Percentiles rank a stretch among this genome's conserved stretches.
Conservation (phyloP, 2,888 invertebrate genomes). For the Choreutis nemorana region DNA sequence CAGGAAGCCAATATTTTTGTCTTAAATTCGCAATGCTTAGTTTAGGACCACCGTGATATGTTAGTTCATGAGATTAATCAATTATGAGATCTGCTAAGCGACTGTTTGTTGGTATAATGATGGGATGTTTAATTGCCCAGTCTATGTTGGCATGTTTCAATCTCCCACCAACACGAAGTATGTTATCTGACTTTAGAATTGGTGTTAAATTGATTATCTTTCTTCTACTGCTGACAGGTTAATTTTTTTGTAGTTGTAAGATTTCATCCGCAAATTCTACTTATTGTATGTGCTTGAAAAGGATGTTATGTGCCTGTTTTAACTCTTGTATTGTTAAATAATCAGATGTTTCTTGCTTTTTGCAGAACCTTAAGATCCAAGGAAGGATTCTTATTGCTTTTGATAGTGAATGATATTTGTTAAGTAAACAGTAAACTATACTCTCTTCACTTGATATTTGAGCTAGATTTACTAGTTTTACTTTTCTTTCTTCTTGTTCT, state of each 20-base stretch:
- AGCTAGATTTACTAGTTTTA: no score
- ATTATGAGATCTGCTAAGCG: conserved; percentile 10
- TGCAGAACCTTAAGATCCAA: no score
- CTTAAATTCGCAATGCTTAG: conserved; percentile 9
- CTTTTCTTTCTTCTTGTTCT: no score
- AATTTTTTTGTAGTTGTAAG: conserved; percentile 3
- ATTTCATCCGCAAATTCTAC: conserved; percentile 7
- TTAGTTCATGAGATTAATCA: conserved; percentile 10
- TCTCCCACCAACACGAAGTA: conserved; percentile 10
- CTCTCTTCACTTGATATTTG: no score
- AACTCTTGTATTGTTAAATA: no score
- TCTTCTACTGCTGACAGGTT: conserved; percentile 2
- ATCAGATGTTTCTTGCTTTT: no score
- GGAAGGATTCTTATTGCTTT: no score
- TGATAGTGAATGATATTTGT: no score
- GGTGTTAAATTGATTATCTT: conserved; percentile 8
- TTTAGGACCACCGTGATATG: conserved; percentile 12
- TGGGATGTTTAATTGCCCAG: conserved; percentile 6
- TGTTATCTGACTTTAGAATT: conserved; percentile 5
- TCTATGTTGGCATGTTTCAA: conserved; percentile 8
- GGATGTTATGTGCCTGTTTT: conserved; percentile 4
- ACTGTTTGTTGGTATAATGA: conserved; percentile 8
- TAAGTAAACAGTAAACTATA: no score
- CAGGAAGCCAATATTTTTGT: conserved; percentile 11
- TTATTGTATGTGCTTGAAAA: conserved; percentile 6